These are phyloP conservation scores for Cyclura pinguis DNA, from an alignment of 2,797 vertebrate genomes.

Conservation along the genomic window DNA sequence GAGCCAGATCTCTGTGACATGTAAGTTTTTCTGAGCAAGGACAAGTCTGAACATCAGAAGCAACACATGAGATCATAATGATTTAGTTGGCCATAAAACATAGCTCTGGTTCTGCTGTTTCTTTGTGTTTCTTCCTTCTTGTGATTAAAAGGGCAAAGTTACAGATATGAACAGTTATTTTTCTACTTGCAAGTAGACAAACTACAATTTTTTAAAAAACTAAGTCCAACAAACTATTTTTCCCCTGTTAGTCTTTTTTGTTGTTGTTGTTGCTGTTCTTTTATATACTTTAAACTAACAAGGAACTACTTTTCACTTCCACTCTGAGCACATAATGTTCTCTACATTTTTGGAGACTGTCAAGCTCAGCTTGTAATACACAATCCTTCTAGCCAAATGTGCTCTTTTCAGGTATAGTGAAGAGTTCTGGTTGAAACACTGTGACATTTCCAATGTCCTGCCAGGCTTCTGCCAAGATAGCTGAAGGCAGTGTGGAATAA, in stretches of 20 bases:
- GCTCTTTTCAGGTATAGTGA: background rate
- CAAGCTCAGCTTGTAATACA: conserved; percentile 34
- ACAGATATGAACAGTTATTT: conserved; percentile 31
- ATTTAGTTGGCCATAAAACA: conserved; percentile 23
- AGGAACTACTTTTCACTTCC: conserved; percentile 14
- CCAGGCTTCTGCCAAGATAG: no score
- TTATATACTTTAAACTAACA: background rate
- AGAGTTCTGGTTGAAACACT: background rate
- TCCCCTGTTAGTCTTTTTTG: background rate
- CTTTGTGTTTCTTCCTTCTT: background rate
- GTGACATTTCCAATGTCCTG: no score
- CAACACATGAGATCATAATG: conserved; percentile 29
- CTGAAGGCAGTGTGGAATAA: no score
- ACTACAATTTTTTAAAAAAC: conserved; percentile 17
- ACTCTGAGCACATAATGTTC: conserved; percentile 44
- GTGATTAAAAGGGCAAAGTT: conserved; percentile 25
- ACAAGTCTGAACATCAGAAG: conserved; percentile 3
- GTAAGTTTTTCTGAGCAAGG: conserved; percentile 23
- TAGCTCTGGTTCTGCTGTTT: background rate
- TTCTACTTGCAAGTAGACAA: conserved; percentile 26
- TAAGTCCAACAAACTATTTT: background rate
- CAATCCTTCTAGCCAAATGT: conserved; percentile 24
- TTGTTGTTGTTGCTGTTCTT: no score
- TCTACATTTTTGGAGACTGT: conserved; percentile 47
- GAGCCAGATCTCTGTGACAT: background rate